Base-by-base conservation (phyloP, 2,113 vertebrate genomes). In the Pituophis catenifer region DNA sequence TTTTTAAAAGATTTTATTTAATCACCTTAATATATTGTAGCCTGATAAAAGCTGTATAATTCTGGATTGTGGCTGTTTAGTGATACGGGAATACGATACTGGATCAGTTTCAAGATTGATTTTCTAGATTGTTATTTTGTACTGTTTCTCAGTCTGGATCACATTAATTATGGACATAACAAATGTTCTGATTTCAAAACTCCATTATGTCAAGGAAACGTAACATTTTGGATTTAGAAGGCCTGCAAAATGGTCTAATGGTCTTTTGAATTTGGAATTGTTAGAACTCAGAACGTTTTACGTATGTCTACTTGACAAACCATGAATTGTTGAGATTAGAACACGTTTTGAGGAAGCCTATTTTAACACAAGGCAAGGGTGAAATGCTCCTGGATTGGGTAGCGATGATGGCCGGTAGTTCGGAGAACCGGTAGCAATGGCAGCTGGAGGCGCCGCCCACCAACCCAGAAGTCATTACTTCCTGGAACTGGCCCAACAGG, bases 41-140 rank as follows among this genome's bases (percentile, higher is more conserved):
- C 29, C 75, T 93, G 93, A 94, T 90, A 65, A 81, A 91, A 53
- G 11, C 38, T 91, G 8, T 86, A 81, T 17, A 81, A 81, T 81
- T 81, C 33, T 81, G n/a, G 15, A 81, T 38, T 81, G n/a, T 38
- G n/a, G 70, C 70, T 81, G 7, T 81, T 81, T 38, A 38, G 70
- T 81, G 15, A 38, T 21, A 81, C 3, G 33, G 70, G 38, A 86
- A 10, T 1, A 58, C 38, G 0, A 90, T 70, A 70, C 33, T 17
- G 8, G 29, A 9, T 90, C 58, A 65, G 5, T 90, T 70, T 50
- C 89, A 70, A 70, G 57, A 8, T 23, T 85, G 65, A 38, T 48
- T 85, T 55, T 86, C 13, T 57, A 91, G 17, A 91, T 57, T n/a
- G 50, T 75, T 26, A 44, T 24, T 81, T 38, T 91, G 26, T 26